Base-by-base conservation (phyloP, 2,113 vertebrate genomes). In the Mustela lutreola region DNA sequence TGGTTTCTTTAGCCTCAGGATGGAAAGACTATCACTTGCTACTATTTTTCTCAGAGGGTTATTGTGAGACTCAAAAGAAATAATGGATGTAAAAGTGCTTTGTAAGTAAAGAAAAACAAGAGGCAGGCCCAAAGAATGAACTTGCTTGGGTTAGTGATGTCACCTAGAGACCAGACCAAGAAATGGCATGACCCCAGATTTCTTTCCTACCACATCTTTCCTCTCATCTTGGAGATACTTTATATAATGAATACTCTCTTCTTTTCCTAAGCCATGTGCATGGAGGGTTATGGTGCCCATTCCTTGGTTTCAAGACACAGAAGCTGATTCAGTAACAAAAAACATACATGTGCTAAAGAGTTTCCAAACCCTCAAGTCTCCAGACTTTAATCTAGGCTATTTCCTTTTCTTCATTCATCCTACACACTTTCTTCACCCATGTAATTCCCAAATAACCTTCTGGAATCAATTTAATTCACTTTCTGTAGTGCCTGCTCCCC, bases 301-400 rank as follows among this genome's bases (percentile, higher is more conserved):
- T 86, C 10, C 11, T 22, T 12, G 36, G 24, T 33, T 78, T 93
- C n/a, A 42, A 84, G 36, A 33, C 24, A 28, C 10, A 79, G 50
- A 70, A 42, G 24, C 12, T 18, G 11, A 71, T 36, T 56, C 12
- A 33, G 75, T 21, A 82, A 73, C 24, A 48, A 39, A 45, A 50
- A 50, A n/a, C 9, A 2, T 8, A 11, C 1, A 8, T 1, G 2
- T 21, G 2, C 48, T 50, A n/a, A 33, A n/a, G n/a, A 26, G 16
- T 75, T 48, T 50, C 53, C 36, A 65, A 33, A 8, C 24, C 16
- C 58, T 63, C 11, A 21, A 6, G 2, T 62, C 73, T 85, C 45
- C 33, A 2, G 4, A 53, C 3, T 96, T 70, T 71, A 26, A 1
- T 22, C 39, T 11, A 39, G 11, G 28, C 53, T 4, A 1, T 67